Base-by-base conservation (phyloP, 1,140 invertebrate genomes). In the Eumeta japonica region DNA sequence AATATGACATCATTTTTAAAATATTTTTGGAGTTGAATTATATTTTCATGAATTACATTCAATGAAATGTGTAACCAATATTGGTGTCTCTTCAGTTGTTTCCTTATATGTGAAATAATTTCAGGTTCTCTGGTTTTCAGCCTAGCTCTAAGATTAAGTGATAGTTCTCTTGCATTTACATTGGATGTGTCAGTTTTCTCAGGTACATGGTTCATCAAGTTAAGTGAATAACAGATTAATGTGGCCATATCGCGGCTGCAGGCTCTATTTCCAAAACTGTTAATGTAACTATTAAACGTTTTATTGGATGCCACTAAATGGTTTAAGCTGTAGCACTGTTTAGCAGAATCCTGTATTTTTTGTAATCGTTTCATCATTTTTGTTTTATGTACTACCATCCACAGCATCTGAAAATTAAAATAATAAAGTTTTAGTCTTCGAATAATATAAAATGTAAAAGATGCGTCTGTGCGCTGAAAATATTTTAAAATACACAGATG, bases 21-120 rank as follows among this genome's bases (percentile, higher is more conserved):
- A 12, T 55, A 52, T 13, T 55, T 65, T 24, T 67, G 53, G 16
- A 82, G 50, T 48, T 60, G 77, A 19, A 75, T 61, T 16, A 80
- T 59, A 28, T 77, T 79, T 35, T 76, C 63, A 33, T 77, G 68
- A 1, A 81, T 61, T 9, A 76, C 67, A n/a, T 67, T 37, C 0
- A 79, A 41, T 0, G 80, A 68, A n/a, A 76, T 66, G 35, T 81
- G 75, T 12, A 78, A 72, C 77, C 79, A 82, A 46, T 79, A 80
- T 4, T 78, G 79, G 55, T 83, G 80, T 7, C 62, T 54, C 12
- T 52, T 68, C 10, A 83, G 41, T 16, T 68, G 34, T 24, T 58
- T 50, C 7, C 74, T 45, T 15, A 79, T 44, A 2, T 46, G 36
- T n/a, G 51, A 53, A 28, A 55, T 48, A 3, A 47, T 38, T 17